Conservation (phyloP, 2,888 invertebrate genomes). For the Drosophila flavopinicola region DNA sequence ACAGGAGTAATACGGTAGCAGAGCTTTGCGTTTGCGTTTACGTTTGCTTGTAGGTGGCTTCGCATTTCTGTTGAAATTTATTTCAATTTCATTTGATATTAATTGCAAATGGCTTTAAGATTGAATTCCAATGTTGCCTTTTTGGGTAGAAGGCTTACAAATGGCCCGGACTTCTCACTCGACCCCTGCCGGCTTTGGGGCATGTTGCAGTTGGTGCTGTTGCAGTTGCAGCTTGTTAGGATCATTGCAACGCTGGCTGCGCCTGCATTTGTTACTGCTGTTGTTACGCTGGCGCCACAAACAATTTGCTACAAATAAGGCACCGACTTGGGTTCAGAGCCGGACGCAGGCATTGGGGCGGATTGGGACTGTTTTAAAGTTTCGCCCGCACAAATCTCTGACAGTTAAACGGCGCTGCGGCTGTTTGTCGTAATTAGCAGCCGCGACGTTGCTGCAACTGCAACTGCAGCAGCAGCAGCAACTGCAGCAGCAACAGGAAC, state of each 20-base stretch:
- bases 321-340: constrained; percentile 59
- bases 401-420: constrained; percentile 59
- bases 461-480: constrained; percentile 15
- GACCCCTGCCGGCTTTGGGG: constrained; percentile 30
- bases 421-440: constrained; percentile 79
- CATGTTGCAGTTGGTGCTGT: constrained; percentile 24
- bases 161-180: constrained; percentile 66
- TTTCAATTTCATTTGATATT: constrained; percentile 85
- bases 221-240: constrained; percentile 36
- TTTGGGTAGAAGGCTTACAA: constrained; percentile 65
- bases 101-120: constrained; percentile 83
- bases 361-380: constrained; percentile 6
- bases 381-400: constrained; percentile 74
- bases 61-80: constrained; percentile 79
- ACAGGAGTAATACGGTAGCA: constrained; percentile 37
- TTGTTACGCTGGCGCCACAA: constrained; percentile 74
- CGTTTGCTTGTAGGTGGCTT: constrained; percentile 61
- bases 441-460: no score
- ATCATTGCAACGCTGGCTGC: constrained; percentile 17
- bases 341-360: constrained; percentile 1
- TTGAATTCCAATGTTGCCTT: constrained; percentile 76
- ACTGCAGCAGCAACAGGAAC: constrained; percentile 13
- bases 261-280: constrained; percentile 35
- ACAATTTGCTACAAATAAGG: constrained; percentile 83
- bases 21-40: constrained; percentile 10